Conservation (phyloP, 2,113 vertebrate species). For the Morone chrysops region DNA sequence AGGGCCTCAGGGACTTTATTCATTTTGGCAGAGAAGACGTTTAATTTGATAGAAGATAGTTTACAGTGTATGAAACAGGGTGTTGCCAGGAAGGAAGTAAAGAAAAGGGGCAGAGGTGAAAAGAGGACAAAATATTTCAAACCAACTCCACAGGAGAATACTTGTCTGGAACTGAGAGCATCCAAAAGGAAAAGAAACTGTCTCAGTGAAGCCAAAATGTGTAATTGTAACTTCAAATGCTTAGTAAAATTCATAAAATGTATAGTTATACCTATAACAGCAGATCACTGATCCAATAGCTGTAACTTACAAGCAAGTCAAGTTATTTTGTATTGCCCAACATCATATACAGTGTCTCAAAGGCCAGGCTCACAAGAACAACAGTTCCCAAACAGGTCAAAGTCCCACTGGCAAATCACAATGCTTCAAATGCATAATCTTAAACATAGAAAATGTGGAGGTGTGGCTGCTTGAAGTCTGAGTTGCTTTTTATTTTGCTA, state of each 20-base stretch:
- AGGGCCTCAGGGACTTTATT: conserved; percentile 31
- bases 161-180: not conserved
- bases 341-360: not conserved
- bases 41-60: conserved; percentile 43
- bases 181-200: not conserved
- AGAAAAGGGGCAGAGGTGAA: not conserved
- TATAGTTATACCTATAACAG: not conserved
- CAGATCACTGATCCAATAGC: not conserved
- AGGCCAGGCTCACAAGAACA: not conserved
- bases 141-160: not conserved
- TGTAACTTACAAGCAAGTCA: not conserved
- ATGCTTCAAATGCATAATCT: not conserved
- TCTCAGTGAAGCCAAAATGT: not conserved
- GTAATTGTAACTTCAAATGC: not conserved
- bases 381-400: not conserved
- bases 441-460: not conserved
- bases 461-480: not conserved
- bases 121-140: not conserved
- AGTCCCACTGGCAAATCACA: not conserved
- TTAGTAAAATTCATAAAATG: not conserved
- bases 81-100: not conserved
- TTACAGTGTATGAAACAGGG: conserved; percentile 29
- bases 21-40: conserved; percentile 24
- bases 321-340: not conserved
- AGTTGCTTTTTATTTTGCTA: too few species aligned